phyloP scores from a whole-genome alignment of 2,113 vertebrate species.

The Neotragus moschatus region DNA sequence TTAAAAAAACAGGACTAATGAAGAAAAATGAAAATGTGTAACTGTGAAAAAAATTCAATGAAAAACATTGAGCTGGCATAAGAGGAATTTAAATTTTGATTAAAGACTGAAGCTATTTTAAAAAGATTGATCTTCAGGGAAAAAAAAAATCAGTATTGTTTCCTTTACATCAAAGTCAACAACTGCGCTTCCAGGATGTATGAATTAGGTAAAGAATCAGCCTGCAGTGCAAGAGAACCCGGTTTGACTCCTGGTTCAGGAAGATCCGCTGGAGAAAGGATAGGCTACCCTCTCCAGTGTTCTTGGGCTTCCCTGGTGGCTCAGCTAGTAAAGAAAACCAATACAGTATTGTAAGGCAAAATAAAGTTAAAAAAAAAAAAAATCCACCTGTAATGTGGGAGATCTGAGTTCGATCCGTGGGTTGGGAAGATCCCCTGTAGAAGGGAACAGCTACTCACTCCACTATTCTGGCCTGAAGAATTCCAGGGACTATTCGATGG shows the following conservation, averaged over 20 bases:
- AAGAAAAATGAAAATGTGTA: neutral
- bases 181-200: neutral
- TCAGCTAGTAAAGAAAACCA: neutral
- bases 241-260: neutral
- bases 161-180: neutral
- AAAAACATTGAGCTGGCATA: neutral
- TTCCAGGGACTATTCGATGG: neutral
- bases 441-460: neutral
- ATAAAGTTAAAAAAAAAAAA: too few relatives aligned
- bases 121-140: neutral
- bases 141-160: neutral
- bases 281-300: neutral
- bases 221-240: neutral
- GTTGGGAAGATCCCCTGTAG: neutral
- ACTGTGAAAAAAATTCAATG: neutral
- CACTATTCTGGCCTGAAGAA: neutral
- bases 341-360: too few relatives aligned
- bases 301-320: neutral
- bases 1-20: neutral
- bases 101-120: neutral
- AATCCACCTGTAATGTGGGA: neutral
- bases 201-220: neutral
- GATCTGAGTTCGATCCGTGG: neutral
- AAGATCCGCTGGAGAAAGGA: neutral
- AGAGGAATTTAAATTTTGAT: neutral